Evolutionary conservation across 2,113 vertebrate species (phyloP).

Genomic region (Martes martes): DNA sequence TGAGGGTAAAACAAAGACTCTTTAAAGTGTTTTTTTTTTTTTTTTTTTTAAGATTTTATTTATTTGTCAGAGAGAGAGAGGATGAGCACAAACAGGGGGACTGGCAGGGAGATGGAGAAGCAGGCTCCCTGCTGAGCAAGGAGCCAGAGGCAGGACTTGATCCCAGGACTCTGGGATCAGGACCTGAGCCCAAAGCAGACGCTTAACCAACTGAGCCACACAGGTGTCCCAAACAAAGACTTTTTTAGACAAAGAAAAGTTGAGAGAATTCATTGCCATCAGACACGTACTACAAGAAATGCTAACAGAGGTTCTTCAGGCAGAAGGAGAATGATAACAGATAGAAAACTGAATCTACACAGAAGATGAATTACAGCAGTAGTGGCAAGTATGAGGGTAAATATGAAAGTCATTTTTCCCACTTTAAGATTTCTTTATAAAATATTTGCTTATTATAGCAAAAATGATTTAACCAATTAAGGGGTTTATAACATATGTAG

Average conservation of each 20-base stretch:
- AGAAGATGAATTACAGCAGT: background rate
- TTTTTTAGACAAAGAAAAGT: background rate
- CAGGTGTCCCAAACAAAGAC: background rate
- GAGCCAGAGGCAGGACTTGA: background rate
- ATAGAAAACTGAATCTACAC: background rate
- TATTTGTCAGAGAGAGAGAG: background rate
- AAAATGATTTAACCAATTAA: background rate
- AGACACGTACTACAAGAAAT: background rate
- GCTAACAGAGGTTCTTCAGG: background rate
- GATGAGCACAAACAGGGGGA: no score
- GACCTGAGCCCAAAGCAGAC: background rate
- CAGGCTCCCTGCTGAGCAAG: background rate
- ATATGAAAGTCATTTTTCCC: background rate
- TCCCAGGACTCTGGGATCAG: background rate
- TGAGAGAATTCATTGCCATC: background rate
- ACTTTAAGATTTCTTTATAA: constrained; percentile 8
- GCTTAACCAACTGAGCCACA: background rate
- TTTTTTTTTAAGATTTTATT: background rate
- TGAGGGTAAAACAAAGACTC: background rate
- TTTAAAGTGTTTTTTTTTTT: background rate
- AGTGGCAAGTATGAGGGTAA: background rate
- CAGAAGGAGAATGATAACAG: background rate
- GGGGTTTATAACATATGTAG: background rate
- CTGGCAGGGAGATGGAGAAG: background rate
- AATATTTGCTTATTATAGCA: background rate